A percentile compares a stretch with the other conserved stretches of the same genome.
phyloP scores from a whole-genome alignment of 2,113 vertebrate genomes.

The Antechinus flavipes region DNA sequence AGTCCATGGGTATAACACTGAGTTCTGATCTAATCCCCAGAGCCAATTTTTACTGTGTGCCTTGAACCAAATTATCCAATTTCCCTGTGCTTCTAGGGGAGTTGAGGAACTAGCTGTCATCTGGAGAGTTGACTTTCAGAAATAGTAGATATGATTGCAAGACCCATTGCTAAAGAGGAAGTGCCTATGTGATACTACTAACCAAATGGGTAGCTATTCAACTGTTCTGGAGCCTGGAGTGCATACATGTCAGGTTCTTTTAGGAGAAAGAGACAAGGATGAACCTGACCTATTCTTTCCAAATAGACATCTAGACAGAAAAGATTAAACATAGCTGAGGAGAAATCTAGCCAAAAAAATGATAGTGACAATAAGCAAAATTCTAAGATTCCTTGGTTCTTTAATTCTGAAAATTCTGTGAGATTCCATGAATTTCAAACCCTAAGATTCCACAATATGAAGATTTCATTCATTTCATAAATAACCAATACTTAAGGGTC shows the following conservation, averaged over 20 bases:
- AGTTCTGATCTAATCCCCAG: background rate
- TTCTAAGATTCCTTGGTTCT: background rate
- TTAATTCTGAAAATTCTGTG: background rate
- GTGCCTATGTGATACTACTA: background rate
- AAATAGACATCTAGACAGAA: background rate
- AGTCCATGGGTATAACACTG: background rate
- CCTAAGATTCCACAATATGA: background rate
- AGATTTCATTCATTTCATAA: background rate
- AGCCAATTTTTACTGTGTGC: background rate
- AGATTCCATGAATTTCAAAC: background rate
- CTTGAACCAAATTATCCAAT: background rate
- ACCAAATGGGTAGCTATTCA: background rate
- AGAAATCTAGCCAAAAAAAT: background rate
- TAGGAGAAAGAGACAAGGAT: background rate
- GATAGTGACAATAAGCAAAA: background rate
- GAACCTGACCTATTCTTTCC: background rate
- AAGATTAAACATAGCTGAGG: background rate
- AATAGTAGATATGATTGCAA: background rate
- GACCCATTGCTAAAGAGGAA: background rate
- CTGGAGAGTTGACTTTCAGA: background rate
- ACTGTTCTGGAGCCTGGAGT: background rate
- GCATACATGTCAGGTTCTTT: background rate
- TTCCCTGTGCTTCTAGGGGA: background rate
- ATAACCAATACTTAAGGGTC: background rate
- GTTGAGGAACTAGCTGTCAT: background rate